Conservation (phyloP, 1,140 invertebrate genomes). For the Brevipalpus yothersi region DNA sequence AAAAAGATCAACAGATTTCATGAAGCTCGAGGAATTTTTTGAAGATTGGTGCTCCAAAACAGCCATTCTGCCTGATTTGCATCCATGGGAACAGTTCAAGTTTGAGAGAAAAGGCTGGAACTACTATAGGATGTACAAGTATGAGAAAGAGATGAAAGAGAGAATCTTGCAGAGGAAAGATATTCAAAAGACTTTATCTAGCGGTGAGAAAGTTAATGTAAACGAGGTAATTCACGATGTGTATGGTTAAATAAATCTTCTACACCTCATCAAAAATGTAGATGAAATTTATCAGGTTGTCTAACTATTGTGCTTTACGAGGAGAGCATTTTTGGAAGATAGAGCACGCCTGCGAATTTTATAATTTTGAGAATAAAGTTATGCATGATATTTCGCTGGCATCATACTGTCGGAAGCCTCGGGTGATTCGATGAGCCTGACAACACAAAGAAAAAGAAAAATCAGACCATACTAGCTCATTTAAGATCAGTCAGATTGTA, state of each 20-base stretch:
- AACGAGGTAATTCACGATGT: background rate
- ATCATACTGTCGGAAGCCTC: too few species aligned
- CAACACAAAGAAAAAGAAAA: too few species aligned
- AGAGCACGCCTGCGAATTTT: too few species aligned
- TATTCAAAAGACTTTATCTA: background rate
- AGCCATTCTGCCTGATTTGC: background rate
- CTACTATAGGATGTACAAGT: background rate
- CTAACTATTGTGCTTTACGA: too few species aligned
- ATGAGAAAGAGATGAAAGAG: background rate
- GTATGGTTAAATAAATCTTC: background rate
- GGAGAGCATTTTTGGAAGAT: too few species aligned
- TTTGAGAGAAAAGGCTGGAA: background rate
- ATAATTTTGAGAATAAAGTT: too few species aligned
- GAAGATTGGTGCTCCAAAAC: background rate
- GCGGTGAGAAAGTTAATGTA: background rate
- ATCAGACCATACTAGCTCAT: too few species aligned
- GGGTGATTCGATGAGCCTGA: too few species aligned
- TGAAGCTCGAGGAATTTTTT: background rate
- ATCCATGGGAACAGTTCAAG: conserved; percentile 2
- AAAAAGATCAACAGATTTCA: background rate
- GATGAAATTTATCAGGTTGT: too few species aligned
- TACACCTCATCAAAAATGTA: too few species aligned
- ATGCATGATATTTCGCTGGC: too few species aligned
- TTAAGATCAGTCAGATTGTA: too few species aligned
- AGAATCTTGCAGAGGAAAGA: background rate